Conservation (phyloP, 64 coral and sea anemone genomes). For the Montipora sp. region DNA sequence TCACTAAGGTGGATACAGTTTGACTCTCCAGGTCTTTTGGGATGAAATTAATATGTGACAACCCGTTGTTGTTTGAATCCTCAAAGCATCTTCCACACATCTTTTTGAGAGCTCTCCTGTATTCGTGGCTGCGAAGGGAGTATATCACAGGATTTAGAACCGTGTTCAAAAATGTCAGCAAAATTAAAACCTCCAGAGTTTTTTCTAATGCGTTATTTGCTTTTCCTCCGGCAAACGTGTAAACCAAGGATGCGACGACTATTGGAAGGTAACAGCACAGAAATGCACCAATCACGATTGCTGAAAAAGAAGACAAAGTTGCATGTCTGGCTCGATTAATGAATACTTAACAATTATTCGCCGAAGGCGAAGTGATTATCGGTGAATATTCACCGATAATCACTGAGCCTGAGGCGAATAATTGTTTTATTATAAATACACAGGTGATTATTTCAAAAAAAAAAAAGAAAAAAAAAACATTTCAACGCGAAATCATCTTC, state of each 20-base stretch:
- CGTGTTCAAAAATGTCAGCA: constrained; percentile 50
- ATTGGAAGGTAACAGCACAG: constrained; percentile 63
- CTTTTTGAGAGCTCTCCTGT: constrained; percentile 35
- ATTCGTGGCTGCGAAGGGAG: constrained; percentile 40
- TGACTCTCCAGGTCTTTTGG: constrained; percentile 19
- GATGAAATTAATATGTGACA: not conserved
- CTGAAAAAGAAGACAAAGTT: constrained; percentile 22
- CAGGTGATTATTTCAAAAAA: no score
- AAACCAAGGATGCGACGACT: constrained; percentile 5
- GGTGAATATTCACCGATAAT: no score
- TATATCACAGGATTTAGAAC: constrained; percentile 60
- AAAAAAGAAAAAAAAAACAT: no score
- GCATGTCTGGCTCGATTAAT: not conserved
- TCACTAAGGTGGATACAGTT: constrained; percentile 17
- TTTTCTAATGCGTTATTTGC: not conserved
- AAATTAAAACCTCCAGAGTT: constrained; percentile 24
- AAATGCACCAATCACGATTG: constrained; percentile 63
- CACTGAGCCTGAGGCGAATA: no score
- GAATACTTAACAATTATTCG: no score
- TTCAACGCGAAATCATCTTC: no score
- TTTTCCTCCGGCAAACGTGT: not conserved
- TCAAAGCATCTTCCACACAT: not conserved
- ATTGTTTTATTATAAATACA: no score
- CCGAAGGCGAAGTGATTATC: no score
- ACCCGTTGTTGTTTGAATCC: not conserved